Percentiles rank a stretch among this genome's conserved stretches.
Evolutionary conservation across 1,140 invertebrate species (phyloP).

Genomic region (Trichonephila inaurata): DNA sequence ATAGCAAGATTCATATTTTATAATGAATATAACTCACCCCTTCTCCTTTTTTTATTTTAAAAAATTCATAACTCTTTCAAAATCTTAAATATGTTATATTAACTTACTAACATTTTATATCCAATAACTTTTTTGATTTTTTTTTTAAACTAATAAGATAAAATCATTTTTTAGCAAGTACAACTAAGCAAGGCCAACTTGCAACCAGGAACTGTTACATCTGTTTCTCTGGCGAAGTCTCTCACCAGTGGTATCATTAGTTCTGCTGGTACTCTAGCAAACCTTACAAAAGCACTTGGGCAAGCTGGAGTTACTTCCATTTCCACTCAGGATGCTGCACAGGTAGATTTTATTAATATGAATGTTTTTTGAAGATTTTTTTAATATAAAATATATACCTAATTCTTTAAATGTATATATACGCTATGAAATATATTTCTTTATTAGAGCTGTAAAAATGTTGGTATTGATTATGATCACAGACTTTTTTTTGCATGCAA

Average conservation of each 20-base stretch:
- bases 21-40: too few relatives aligned
- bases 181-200: slow-evolving; percentile 66
- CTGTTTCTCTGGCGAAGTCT: slow-evolving; percentile 71
- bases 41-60: too few relatives aligned
- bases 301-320: slow-evolving; percentile 74
- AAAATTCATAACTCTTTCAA: too few relatives aligned
- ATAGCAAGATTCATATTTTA: too few relatives aligned
- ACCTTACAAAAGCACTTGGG: slow-evolving; percentile 79
- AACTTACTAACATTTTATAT: background rate
- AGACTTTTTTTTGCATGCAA: too few relatives aligned
- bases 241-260: slow-evolving; percentile 69
- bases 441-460: too few relatives aligned
- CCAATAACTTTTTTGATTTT: too few relatives aligned
- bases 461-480: too few relatives aligned
- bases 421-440: too few relatives aligned
- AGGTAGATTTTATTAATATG: background rate
- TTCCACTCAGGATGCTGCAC: slow-evolving; percentile 9
- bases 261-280: slow-evolving; percentile 78
- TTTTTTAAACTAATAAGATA: background rate
- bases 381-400: background rate
- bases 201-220: slow-evolving; percentile 53
- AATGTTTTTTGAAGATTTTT: background rate
- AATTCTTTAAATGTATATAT: too few relatives aligned
- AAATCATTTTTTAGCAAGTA: slow-evolving; percentile 14
- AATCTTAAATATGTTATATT: too few relatives aligned